phyloP scores from a whole-genome alignment of 2,797 vertebrate genomes.

The Heliangelus exortis region DNA sequence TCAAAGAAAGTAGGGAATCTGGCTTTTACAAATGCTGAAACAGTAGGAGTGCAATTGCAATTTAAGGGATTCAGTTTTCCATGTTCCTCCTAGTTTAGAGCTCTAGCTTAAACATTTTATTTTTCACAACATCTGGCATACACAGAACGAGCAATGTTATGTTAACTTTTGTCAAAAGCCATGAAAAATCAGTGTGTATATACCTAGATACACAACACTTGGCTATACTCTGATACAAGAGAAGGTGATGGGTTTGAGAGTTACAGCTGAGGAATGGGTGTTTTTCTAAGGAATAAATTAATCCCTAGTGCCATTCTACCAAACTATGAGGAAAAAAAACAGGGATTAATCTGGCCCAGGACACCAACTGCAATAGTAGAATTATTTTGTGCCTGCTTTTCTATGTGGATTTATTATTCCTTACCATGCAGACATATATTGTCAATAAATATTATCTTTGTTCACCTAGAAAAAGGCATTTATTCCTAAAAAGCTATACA shows the following conservation, averaged over 20 bases:
- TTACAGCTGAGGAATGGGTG: slow-evolving; percentile 23
- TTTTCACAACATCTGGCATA: not conserved
- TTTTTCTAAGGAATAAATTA: slow-evolving; percentile 40
- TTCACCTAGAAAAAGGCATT: slow-evolving; percentile 13
- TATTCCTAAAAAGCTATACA: not conserved
- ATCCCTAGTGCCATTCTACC: slow-evolving; percentile 25
- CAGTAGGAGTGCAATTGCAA: not conserved
- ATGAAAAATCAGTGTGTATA: not conserved
- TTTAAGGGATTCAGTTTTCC: not conserved
- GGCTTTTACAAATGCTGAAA: not conserved
- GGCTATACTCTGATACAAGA: slow-evolving; percentile 5
- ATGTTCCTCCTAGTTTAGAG: not conserved
- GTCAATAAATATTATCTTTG: slow-evolving; percentile 19
- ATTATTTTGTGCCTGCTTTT: slow-evolving; percentile 42
- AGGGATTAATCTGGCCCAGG: slow-evolving; percentile 43
- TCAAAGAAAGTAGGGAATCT: not conserved
- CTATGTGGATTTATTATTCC: slow-evolving; percentile 38
- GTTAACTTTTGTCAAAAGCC: slow-evolving; percentile 33
- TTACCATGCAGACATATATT: not conserved
- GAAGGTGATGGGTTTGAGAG: slow-evolving; percentile 17
- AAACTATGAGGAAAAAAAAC: slow-evolving; percentile 8
- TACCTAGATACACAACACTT: not conserved
- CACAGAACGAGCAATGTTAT: not conserved
- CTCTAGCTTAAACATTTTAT: not conserved
- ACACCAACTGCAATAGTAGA: slow-evolving; percentile 21